phyloP scores from a whole-genome alignment of 2,797 vertebrate genomes.

The Chloroceryle inda region DNA sequence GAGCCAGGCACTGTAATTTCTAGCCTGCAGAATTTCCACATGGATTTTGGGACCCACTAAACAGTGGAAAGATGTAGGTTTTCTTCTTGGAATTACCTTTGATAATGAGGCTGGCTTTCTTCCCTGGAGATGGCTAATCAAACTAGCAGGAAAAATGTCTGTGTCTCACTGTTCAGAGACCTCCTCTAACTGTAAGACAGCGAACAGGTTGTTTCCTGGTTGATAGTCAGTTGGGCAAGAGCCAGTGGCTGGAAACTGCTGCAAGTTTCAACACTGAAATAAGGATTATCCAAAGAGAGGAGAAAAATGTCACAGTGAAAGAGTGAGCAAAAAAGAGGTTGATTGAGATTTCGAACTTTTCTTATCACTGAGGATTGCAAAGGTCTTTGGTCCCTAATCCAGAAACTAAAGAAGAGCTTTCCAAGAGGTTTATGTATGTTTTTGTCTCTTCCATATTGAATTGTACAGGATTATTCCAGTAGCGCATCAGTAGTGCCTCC shows the following conservation, averaged over 20 bases:
- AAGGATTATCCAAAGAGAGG: not conserved
- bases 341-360: not conserved
- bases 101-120: conserved; percentile 32
- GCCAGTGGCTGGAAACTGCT: not conserved
- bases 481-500: not conserved
- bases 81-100: conserved; percentile 46
- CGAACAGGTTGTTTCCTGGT: not conserved
- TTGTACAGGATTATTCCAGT: not conserved
- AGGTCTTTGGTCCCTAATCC: not conserved
- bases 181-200: not conserved
- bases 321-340: not conserved
- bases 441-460: not conserved
- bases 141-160: conserved; percentile 25
- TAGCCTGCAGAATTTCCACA: conserved; percentile 44
- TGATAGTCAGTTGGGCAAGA: not conserved
- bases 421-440: not conserved
- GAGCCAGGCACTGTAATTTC: conserved; percentile 17
- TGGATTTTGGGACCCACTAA: conserved; percentile 29
- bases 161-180: not conserved
- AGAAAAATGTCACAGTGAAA: not conserved
- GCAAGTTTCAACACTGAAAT: fast-evolving
- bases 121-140: conserved; percentile 21
- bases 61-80: conserved; percentile 5
- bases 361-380: not conserved
- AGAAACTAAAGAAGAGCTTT: not conserved